Conservation (phyloP, 2,888 invertebrate genomes). For the Pogonocherus hispidulus region DNA sequence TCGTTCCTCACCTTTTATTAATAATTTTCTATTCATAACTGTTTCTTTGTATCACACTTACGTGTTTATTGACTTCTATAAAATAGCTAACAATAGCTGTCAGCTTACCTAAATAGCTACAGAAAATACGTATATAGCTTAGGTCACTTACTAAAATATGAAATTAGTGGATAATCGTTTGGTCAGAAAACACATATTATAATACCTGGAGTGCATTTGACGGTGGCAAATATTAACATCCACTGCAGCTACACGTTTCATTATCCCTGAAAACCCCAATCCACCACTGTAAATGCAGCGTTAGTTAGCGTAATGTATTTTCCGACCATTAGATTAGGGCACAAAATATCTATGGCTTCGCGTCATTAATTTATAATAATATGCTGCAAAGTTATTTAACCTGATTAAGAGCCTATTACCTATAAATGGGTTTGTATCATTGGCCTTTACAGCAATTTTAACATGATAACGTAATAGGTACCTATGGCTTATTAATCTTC, state of each 20-base stretch:
- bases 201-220: not conserved
- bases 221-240: conserved; percentile 5
- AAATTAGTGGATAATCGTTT: no score
- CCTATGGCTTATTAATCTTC: not conserved
- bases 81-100: no score
- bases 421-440: conserved; percentile 15
- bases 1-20: no score
- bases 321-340: conserved; percentile 5
- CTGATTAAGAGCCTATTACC: conserved; percentile 25
- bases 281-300: not conserved
- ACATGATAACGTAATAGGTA: not conserved
- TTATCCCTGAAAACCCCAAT: not conserved
- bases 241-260: conserved; percentile 11
- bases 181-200: not conserved
- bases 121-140: no score
- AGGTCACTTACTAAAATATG: no score
- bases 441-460: conserved; percentile 19
- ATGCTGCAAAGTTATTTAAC: conserved; percentile 11
- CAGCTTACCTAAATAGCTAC: no score
- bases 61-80: no score
- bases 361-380: conserved; percentile 14
- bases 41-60: no score
- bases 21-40: no score
- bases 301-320: conserved; percentile 8
- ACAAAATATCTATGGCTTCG: conserved; percentile 6